These are phyloP conservation scores for Polypedilum vanderplanki DNA, from an alignment of 1,140 invertebrate genomes.

Conservation along the genomic window DNA sequence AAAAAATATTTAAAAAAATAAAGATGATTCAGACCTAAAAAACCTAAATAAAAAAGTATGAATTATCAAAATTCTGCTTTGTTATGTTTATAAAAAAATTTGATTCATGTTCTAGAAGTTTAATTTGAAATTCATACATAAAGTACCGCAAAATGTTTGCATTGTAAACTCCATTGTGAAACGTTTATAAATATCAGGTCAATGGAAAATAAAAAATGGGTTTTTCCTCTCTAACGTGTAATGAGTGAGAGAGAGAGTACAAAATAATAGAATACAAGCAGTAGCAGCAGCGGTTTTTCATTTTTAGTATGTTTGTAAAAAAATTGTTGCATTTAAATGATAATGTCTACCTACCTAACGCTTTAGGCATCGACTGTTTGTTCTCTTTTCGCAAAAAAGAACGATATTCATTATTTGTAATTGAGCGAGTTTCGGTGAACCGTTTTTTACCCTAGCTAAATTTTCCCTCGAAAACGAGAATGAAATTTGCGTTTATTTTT, in stretches of 20 bases:
- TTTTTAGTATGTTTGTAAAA: neutral
- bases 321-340: constrained; percentile 19
- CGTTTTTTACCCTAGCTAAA: too few species aligned
- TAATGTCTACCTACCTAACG: neutral
- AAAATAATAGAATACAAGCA: neutral
- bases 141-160: neutral
- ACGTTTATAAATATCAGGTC: constrained; percentile 10
- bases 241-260: neutral
- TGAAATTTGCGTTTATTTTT: too few species aligned
- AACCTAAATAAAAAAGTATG: too few species aligned
- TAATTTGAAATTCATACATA: neutral
- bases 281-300: neutral
- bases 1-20: too few species aligned
- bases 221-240: neutral
- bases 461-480: too few species aligned
- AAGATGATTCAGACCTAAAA: too few species aligned
- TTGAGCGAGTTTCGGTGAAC: neutral
- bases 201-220: neutral
- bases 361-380: neutral
- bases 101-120: neutral
- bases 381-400: neutral
- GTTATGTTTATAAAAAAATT: too few species aligned
- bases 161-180: neutral
- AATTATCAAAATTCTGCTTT: too few species aligned
- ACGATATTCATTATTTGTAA: constrained; percentile 1